Evolutionary conservation across 2,888 invertebrate genomes (phyloP).

Genomic region (Pristionchus fissidentatus): DNA sequence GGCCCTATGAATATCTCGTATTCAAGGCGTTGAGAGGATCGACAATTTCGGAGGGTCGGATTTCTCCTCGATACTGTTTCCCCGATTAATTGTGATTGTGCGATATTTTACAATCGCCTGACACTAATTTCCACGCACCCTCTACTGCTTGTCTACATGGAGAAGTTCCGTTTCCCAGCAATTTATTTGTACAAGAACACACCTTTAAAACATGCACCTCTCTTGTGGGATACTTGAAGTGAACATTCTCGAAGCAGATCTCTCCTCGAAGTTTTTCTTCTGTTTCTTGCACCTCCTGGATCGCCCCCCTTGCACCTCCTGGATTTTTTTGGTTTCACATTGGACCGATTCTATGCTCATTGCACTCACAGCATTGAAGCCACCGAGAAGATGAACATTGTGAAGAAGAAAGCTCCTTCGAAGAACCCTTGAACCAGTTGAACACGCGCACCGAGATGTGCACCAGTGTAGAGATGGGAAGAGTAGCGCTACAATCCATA

Average conservation of each 20-base stretch:
- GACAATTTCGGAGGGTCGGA: too few relatives aligned
- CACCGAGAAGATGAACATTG: background rate
- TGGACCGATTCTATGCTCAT: too few relatives aligned
- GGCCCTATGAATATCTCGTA: background rate
- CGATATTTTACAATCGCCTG: background rate
- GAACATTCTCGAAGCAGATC: background rate
- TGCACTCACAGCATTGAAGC: constrained; percentile 4
- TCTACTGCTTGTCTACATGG: too few relatives aligned
- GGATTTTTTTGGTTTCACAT: too few relatives aligned
- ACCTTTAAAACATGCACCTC: constrained; percentile 1
- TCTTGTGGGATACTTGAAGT: constrained; percentile 23
- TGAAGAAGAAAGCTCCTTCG: constrained; percentile 36
- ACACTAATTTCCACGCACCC: too few relatives aligned
- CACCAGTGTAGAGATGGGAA: background rate
- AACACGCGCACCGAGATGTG: background rate
- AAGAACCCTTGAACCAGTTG: constrained; percentile 12
- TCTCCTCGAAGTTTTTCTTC: background rate
- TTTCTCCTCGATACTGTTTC: too few relatives aligned
- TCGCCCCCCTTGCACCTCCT: too few relatives aligned
- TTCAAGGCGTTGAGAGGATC: too few relatives aligned
- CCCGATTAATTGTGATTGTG: background rate
- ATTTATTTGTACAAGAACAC: background rate
- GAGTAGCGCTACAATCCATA: background rate
- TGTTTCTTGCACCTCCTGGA: too few relatives aligned
- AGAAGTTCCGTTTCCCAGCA: too few relatives aligned